Evolutionary conservation across 2,797 vertebrate species (phyloP).

Genomic region (Hypotaenidia okinawae): DNA sequence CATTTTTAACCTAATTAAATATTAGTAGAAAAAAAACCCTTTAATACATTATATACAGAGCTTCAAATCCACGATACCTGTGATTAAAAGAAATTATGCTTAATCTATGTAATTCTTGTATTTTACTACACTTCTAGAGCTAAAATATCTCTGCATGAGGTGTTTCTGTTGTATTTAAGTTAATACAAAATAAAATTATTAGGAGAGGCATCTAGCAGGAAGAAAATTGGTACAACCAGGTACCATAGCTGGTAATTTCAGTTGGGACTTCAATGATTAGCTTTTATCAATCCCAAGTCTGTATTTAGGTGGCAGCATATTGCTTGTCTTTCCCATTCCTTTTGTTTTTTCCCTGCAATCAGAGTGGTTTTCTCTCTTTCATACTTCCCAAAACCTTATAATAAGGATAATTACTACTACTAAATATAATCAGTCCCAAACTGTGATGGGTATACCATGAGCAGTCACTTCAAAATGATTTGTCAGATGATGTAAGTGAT

Average conservation of each 20-base stretch:
- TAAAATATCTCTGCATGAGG: neutral
- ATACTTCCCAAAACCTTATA: constrained; percentile 4
- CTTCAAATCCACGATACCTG: neutral
- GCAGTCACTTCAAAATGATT: neutral
- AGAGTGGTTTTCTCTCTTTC: neutral
- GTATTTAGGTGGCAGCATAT: neutral
- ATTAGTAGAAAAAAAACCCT: neutral
- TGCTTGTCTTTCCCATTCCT: neutral
- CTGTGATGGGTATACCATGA: neutral
- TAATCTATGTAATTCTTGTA: neutral
- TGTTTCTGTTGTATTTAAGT: constrained; percentile 3
- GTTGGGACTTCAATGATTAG: neutral
- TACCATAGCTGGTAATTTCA: neutral
- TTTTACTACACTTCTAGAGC: neutral
- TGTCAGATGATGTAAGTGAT: neutral
- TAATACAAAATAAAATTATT: constrained; percentile 13
- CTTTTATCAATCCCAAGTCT: neutral
- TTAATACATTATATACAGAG: neutral
- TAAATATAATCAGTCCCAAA: neutral
- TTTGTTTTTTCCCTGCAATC: neutral
- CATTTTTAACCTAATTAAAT: neutral
- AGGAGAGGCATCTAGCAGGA: constrained; percentile 6
- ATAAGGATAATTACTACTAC: neutral
- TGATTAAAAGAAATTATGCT: neutral
- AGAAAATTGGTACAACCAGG: neutral